Evolutionary conservation across 2,113 vertebrate genomes (phyloP).

Genomic region (Dissostichus mawsoni): DNA sequence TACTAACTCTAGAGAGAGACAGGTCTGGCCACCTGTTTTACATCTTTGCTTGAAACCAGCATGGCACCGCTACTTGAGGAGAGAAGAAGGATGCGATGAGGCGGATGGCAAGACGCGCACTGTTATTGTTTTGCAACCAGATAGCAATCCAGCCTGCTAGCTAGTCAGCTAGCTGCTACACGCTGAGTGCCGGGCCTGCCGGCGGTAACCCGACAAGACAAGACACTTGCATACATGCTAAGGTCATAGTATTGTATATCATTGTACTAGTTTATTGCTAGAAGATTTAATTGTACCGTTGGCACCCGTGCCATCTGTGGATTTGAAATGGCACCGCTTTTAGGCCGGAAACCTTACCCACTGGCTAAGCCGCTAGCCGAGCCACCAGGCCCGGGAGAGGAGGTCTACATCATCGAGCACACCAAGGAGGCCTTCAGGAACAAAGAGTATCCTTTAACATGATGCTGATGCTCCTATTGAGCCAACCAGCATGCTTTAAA

Average conservation of each 20-base stretch:
- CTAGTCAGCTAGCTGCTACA: constrained; percentile 71
- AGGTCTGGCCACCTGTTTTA: not conserved
- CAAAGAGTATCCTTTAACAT: constrained; percentile 93
- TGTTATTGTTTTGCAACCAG: constrained; percentile 81
- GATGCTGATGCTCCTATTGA: constrained; percentile 39
- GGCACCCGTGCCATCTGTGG: constrained; percentile 63
- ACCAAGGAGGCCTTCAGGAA: constrained; percentile 96
- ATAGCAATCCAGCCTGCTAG: constrained; percentile 63
- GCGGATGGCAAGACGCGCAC: constrained; percentile 50
- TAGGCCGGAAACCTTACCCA: constrained; percentile 96
- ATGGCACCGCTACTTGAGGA: constrained; percentile 41
- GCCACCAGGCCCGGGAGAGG: constrained; percentile 87
- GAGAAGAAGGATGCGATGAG: constrained; percentile 67
- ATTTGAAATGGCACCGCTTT: constrained; percentile 91
- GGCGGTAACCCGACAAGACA: constrained; percentile 59
- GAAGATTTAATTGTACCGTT: constrained; percentile 14
- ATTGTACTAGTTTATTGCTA: constrained; percentile 14
- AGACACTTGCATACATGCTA: constrained; percentile 64
- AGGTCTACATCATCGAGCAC: constrained; percentile 92
- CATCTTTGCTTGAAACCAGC: not conserved
- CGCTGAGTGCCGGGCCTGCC: constrained; percentile 77
- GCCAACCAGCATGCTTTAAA: constrained; percentile 2
- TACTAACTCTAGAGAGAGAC: constrained; percentile 22
- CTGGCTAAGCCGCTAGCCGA: constrained; percentile 90
- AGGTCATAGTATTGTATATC: constrained; percentile 23